Evolutionary conservation across 2,113 vertebrate genomes (phyloP).

Genomic region (Mesocricetus auratus): DNA sequence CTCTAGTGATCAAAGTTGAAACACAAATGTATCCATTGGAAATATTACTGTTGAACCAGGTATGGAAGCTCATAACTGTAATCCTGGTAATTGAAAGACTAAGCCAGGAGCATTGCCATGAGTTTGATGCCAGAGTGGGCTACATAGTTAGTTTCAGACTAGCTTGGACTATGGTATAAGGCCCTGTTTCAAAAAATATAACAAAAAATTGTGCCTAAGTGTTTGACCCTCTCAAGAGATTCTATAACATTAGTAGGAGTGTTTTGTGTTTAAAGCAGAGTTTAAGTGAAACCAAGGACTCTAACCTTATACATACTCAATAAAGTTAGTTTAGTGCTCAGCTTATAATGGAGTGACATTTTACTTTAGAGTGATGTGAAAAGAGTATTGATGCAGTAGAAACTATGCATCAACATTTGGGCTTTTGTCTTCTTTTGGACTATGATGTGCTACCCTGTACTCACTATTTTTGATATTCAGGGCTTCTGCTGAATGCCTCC

Average conservation of each 20-base stretch:
- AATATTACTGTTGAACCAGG: neutral
- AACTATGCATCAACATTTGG: too few relatives aligned
- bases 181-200: too few relatives aligned
- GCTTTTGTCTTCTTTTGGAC: neutral
- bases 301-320: neutral
- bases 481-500: neutral
- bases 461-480: neutral
- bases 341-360: neutral
- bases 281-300: neutral
- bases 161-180: neutral
- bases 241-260: neutral
- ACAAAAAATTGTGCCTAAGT: neutral
- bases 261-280: neutral
- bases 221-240: neutral
- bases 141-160: neutral
- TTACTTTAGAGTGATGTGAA: neutral
- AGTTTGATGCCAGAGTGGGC: neutral
- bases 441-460: neutral
- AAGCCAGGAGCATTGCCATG: neutral
- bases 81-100: neutral
- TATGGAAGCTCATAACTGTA: neutral
- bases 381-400: neutral
- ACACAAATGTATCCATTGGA: neutral
- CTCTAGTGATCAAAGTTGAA: neutral
- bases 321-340: neutral